Evolutionary conservation across 2,113 vertebrate genomes (phyloP).

Genomic region (Catharus fuscescens): DNA sequence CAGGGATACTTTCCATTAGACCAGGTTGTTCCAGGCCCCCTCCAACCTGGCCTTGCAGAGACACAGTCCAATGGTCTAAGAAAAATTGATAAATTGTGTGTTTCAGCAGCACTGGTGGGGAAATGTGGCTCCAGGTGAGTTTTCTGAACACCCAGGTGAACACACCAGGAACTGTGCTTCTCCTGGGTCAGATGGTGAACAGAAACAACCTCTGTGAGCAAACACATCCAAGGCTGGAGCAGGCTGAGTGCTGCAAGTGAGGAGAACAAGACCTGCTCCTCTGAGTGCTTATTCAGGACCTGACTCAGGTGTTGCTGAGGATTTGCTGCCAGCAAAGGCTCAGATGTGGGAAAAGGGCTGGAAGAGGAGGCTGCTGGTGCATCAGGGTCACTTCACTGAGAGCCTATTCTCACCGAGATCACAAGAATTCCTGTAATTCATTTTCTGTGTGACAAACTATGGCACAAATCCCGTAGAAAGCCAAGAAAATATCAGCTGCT

Average conservation of each 20-base stretch:
- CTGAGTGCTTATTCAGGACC: not conserved
- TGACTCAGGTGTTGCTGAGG: not conserved
- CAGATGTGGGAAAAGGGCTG: not conserved
- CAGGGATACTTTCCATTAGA: not conserved
- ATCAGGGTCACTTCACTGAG: not conserved
- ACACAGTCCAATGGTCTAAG: rapidly evolving
- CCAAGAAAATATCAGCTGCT: not conserved
- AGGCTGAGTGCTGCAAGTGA: too few species aligned
- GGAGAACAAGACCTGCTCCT: not conserved
- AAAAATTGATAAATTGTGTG: not conserved
- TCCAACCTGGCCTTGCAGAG: not conserved
- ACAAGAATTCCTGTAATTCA: not conserved
- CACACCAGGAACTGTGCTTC: not conserved
- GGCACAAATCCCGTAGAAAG: not conserved
- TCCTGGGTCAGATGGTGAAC: rapidly evolving
- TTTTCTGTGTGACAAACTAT: not conserved
- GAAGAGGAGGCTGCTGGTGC: not conserved
- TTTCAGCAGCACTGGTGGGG: rapidly evolving
- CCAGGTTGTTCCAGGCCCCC: not conserved
- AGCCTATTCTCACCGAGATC: rapidly evolving
- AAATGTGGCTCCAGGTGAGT: not conserved
- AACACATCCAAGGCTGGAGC: not conserved
- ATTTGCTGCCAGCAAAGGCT: not conserved
- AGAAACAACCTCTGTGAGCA: not conserved
- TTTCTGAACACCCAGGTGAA: rapidly evolving